Evolutionary conservation across 2,888 invertebrate genomes (phyloP), one percentile per base, ranked within the genome.

Genomic region (Dyspetes luteomarginatus): DNA sequence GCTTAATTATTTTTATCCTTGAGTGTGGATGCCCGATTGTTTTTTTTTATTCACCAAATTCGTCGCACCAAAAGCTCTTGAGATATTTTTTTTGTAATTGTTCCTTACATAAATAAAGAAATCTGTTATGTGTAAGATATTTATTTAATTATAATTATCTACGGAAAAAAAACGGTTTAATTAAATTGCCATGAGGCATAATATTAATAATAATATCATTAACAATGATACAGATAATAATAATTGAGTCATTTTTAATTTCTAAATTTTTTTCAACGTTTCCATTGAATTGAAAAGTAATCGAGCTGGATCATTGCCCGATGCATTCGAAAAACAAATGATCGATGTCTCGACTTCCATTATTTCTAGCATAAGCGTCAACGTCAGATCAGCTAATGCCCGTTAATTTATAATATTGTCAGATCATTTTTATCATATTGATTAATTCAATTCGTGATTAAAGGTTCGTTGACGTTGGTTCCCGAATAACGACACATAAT

Each of bases 271-370:
- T 60, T 60, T 19, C 12, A 62, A 22, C 41, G 26, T 41, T 41
- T 41, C 15, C 41, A n/a, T 30, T 0, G 7, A 62, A 17, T 36
- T 12, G 12, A 30, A 45, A 50, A 24, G 28, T 24, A 3, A 55
- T 48, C 30, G 56, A 58, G 45, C 48, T 5, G 65, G 36, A 36
- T 55, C 12, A 12, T 45, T 15, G 1, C 17, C 4, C 15, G 52
- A 28, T 52, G 30, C 9, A 5, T 7, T 60, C 52, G 69, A 12
- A 55, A 71, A 48, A 71, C 55, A 81, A 74, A 77, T n/a, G 77
- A 81, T 36, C 64, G 73, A 22, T 24, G 69, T 65, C 1, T 26
- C 72, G 69, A 64, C 60, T 43, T 81, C 81, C 73, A 81, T 69
- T 81, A 65, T 81, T 81, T 81, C 45, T 3, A 28, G 41, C 12